These are phyloP conservation scores for Lycophotia porphyrea DNA, from an alignment of 2,888 invertebrate species.

Conservation along the genomic window DNA sequence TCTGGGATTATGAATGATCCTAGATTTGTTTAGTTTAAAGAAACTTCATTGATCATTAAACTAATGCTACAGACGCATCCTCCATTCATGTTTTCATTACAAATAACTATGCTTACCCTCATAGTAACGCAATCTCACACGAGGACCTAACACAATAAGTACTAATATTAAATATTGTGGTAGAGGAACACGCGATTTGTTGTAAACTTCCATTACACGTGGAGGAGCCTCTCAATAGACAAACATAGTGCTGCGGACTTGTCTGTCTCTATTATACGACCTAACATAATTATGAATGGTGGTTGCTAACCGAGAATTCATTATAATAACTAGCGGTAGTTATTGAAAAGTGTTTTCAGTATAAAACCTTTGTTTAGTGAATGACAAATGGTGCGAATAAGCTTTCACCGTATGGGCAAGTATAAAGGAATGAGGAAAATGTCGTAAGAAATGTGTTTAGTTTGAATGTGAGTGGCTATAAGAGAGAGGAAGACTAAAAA, in stretches of 20 bases:
- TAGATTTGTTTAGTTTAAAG: background rate
- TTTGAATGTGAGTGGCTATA: background rate
- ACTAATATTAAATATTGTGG: conserved; percentile 54
- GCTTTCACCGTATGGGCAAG: background rate
- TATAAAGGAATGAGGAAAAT: background rate
- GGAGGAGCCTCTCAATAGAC: conserved; percentile 40
- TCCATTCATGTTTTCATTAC: conserved; percentile 23
- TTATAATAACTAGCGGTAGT: conserved; percentile 7
- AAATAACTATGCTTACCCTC: conserved; percentile 33
- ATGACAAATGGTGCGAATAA: background rate
- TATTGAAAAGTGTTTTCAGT: conserved; percentile 1
- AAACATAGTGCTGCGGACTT: conserved; percentile 38
- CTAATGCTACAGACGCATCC: background rate
- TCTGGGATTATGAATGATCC: background rate
- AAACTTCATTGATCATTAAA: background rate
- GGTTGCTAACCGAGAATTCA: conserved; percentile 22
- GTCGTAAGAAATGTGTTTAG: background rate
- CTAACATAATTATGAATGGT: conserved; percentile 13
- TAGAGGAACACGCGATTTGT: conserved; percentile 37
- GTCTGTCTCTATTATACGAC: conserved; percentile 15
- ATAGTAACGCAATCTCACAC: conserved; percentile 34
- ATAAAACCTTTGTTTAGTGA: background rate
- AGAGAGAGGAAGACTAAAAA: background rate
- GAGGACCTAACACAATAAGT: conserved; percentile 30
- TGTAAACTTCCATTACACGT: conserved; percentile 66